phyloP scores from a whole-genome alignment of 2,888 invertebrate genomes.

The Phania funesta region DNA sequence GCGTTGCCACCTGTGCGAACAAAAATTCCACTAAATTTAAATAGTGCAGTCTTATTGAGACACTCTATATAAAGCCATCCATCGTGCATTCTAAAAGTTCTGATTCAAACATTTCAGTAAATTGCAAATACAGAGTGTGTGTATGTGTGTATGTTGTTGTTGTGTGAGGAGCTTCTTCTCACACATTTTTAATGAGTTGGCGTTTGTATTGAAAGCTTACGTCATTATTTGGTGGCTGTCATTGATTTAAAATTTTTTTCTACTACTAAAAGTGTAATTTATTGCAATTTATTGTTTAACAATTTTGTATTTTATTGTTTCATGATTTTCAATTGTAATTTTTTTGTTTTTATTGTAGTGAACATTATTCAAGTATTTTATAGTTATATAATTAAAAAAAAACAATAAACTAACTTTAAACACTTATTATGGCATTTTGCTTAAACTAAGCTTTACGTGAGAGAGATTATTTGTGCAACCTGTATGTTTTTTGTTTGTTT shows the following conservation, averaged over 20 bases:
- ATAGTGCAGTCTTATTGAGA: too few relatives aligned
- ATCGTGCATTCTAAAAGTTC: slow-evolving; percentile 5
- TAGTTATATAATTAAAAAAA: background rate
- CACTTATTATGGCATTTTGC: slow-evolving; percentile 14
- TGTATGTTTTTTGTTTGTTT: background rate
- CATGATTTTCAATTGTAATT: slow-evolving; percentile 44
- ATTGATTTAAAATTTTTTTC: slow-evolving; percentile 13
- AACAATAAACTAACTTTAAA: background rate
- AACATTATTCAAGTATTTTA: slow-evolving; percentile 42
- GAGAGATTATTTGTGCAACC: slow-evolving; percentile 6
- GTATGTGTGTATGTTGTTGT: background rate
- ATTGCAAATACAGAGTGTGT: background rate
- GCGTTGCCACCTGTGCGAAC: too few relatives aligned
- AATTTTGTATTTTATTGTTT: slow-evolving; percentile 42
- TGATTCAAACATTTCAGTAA: background rate
- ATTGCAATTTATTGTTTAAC: slow-evolving; percentile 65
- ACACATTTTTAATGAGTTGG: slow-evolving; percentile 47
- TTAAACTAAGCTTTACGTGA: slow-evolving; percentile 6
- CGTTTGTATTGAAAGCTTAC: slow-evolving; percentile 58
- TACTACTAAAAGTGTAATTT: slow-evolving; percentile 55
- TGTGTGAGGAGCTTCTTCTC: slow-evolving; percentile 19
- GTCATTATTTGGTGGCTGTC: slow-evolving; percentile 52
- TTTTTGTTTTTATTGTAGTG: background rate
- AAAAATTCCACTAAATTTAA: too few relatives aligned
- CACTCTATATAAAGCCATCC: too few relatives aligned